A percentile compares a stretch with the other conserved stretches of the same genome.
Evolutionary conservation across 2,888 invertebrate genomes (phyloP).

Genomic region (Stenurella melanura): DNA sequence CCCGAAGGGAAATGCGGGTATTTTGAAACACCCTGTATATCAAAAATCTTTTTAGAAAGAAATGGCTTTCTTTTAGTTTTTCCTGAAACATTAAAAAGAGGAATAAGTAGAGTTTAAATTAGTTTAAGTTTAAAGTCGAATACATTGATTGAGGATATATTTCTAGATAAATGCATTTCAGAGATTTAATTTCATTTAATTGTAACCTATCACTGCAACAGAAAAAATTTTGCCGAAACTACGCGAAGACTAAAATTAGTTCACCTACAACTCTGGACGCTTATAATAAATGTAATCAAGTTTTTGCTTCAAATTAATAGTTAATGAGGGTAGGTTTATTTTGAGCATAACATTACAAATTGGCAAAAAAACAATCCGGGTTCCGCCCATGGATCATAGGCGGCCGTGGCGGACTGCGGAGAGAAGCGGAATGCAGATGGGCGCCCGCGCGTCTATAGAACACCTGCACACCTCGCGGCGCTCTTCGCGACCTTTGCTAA

Average conservation of each 20-base stretch:
- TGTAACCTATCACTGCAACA: too few relatives aligned
- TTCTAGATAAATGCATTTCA: too few relatives aligned
- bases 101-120: too few relatives aligned
- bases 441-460: slow-evolving; percentile 70
- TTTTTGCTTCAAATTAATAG: slow-evolving; percentile 5
- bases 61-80: too few relatives aligned
- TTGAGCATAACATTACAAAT: neutral
- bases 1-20: too few relatives aligned
- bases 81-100: too few relatives aligned
- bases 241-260: neutral
- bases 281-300: neutral
- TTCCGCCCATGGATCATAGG: slow-evolving; percentile 34
- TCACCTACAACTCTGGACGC: neutral
- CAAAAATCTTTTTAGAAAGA: too few relatives aligned
- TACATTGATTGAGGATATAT: too few relatives aligned
- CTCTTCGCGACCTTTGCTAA: slow-evolving; percentile 72
- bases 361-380: slow-evolving; percentile 21
- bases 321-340: slow-evolving; percentile 1
- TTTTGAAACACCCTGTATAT: too few relatives aligned
- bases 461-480: slow-evolving; percentile 72
- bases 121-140: too few relatives aligned
- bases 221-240: neutral
- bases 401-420: slow-evolving; percentile 39
- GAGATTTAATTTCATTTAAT: too few relatives aligned
- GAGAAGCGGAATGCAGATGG: slow-evolving; percentile 68